Evolutionary conservation across 2,797 vertebrate species (phyloP).

Genomic region (Ambastaia sidthimunki): DNA sequence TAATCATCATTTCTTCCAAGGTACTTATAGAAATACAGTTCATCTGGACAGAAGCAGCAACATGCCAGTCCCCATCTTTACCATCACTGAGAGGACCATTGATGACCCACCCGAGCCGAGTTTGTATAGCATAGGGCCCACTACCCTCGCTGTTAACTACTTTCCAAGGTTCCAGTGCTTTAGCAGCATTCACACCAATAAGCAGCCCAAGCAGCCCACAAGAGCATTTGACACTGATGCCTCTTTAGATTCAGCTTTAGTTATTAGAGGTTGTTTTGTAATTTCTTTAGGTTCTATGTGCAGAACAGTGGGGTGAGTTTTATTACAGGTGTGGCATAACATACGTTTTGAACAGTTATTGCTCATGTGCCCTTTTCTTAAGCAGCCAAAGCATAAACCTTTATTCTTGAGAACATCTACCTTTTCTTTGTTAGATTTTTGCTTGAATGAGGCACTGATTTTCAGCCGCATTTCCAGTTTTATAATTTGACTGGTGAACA

Average conservation of each 20-base stretch:
- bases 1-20: background rate
- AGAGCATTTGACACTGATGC: too few species aligned
- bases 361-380: background rate
- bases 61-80: background rate
- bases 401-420: background rate
- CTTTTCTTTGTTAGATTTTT: background rate
- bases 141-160: constrained; percentile 8
- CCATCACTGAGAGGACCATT: constrained; percentile 32
- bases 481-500: too few species aligned
- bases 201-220: constrained; percentile 14
- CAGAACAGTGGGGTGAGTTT: too few species aligned
- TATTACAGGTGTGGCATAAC: background rate
- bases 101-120: constrained; percentile 1
- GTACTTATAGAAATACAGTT: constrained; percentile 1
- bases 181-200: constrained; percentile 18
- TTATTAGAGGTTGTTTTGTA: too few species aligned
- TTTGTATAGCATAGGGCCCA: background rate
- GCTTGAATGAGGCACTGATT: too few species aligned
- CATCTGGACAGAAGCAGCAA: background rate
- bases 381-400: background rate
- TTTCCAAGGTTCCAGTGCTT: constrained; percentile 4
- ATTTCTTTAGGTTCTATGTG: too few species aligned
- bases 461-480: too few species aligned
- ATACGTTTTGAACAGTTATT: background rate
- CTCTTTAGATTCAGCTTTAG: too few species aligned